Evolutionary conservation across 2,113 vertebrate species (phyloP).

Genomic region (Tychaedon coryphoeus): DNA sequence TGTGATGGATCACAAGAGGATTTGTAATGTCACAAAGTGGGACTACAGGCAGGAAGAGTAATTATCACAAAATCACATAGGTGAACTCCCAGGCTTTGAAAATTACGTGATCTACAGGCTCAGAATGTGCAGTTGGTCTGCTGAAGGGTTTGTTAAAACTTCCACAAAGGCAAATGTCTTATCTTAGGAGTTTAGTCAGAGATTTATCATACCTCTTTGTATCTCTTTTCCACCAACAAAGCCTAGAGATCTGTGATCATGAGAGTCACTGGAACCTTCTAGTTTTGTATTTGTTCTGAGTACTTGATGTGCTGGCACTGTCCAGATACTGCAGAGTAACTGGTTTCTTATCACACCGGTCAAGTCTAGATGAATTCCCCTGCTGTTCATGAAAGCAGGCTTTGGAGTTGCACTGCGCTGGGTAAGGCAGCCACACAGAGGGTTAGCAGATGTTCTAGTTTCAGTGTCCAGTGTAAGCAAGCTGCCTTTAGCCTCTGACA

Average conservation of each 20-base stretch:
- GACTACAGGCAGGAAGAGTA: not conserved
- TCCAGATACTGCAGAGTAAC: not conserved
- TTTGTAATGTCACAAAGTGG: not conserved
- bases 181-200: not conserved
- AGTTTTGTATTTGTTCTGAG: not conserved
- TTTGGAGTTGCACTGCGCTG: not conserved
- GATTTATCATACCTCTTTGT: not conserved
- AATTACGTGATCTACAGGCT: not conserved
- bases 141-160: not conserved
- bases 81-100: not conserved
- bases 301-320: not conserved
- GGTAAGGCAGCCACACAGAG: not conserved
- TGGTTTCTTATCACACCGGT: not conserved
- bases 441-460: not conserved
- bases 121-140: not conserved
- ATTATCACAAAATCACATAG: not conserved
- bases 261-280: not conserved
- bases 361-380: not conserved
- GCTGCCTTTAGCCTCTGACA: not conserved
- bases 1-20: conserved; percentile 4
- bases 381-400: not conserved
- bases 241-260: not conserved
- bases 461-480: not conserved
- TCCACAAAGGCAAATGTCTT: not conserved
- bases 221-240: not conserved